Base-by-base conservation (phyloP, 2,888 invertebrate genomes). In the Dexiosoma caninum region DNA sequence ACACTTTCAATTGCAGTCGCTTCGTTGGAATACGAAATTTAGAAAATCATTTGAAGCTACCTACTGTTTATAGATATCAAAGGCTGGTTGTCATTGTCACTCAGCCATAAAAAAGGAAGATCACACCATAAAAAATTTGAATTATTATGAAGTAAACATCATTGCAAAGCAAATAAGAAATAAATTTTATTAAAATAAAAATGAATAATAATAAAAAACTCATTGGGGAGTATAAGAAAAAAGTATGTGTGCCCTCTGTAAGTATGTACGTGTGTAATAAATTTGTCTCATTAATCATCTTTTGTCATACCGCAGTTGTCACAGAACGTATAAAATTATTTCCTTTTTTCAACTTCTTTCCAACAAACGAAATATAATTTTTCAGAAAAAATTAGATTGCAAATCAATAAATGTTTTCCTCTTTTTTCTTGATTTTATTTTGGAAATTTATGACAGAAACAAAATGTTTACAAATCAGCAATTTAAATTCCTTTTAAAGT, bases 231-330 rank as follows among this genome's bases (percentile, higher is more conserved):
- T 27, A 6, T 6, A 5, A 27, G 27, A 27, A 27, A 27, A 6
- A n/a, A n/a, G n/a, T n/a, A 27, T 27, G 27, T 27, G 27, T 27
- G 27, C 27, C n/a, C n/a, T n/a, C n/a, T n/a, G n/a, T n/a, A n/a
- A n/a, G n/a, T n/a, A n/a, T n/a, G n/a, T n/a, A n/a, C n/a, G n/a
- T 27, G 27, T 27, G 6, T 85, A 62, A 84, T 85, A 85, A 87
- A 86, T 86, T 86, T 85, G 86, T 84, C 86, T 84, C 88, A 88
- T 88, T 88, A 85, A 88, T 88, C 88, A 88, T 88, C 82, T 80
- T 83, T 55, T 53, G 57, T 72, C 67, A 78, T 71, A 78, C 70
- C 66, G 46, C 76, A 82, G 55, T 62, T 72, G 71, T 64, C 49
- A 55, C 67, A 19, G 40, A 53, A 32, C 14, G 27, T 35, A 53